Percentiles rank a stretch among this genome's conserved stretches.
Evolutionary conservation across 1,140 invertebrate genomes (phyloP).

Genomic region (Trichonephila clavata): DNA sequence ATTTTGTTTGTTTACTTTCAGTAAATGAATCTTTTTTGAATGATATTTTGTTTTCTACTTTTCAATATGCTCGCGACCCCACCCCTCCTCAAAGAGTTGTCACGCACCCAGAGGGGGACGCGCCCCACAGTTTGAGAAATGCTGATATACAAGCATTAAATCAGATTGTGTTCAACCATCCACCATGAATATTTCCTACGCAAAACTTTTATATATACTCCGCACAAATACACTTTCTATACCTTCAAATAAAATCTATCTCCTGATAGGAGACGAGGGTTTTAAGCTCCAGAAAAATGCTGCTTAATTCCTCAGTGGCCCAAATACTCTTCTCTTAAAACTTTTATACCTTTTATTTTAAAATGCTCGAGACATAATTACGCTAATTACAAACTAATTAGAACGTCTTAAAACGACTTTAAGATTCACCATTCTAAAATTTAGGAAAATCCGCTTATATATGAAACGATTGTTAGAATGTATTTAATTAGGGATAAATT

Average conservation of each 20-base stretch:
- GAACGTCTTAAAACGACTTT: background rate
- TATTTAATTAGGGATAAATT: conserved; percentile 18
- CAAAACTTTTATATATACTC: background rate
- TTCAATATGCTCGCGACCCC: no score
- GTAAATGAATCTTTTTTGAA: no score
- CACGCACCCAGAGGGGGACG: no score
- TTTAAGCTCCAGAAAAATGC: background rate
- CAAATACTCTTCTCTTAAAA: background rate
- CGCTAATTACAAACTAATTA: conserved; percentile 26
- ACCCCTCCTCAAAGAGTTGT: no score
- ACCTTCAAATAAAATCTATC: background rate
- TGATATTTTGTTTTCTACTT: no score
- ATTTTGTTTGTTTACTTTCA: no score
- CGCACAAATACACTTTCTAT: background rate
- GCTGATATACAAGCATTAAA: background rate
- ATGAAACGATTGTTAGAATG: conserved; percentile 9
- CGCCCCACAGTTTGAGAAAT: no score
- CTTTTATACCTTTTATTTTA: conserved; percentile 15
- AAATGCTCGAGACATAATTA: conserved; percentile 4
- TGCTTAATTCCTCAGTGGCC: background rate
- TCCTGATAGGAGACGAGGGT: background rate
- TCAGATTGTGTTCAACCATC: background rate
- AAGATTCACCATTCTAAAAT: background rate
- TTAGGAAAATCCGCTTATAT: background rate
- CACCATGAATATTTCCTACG: background rate